Conservation (phyloP, 1,140 invertebrate species). For the Metaphire vulgaris region DNA sequence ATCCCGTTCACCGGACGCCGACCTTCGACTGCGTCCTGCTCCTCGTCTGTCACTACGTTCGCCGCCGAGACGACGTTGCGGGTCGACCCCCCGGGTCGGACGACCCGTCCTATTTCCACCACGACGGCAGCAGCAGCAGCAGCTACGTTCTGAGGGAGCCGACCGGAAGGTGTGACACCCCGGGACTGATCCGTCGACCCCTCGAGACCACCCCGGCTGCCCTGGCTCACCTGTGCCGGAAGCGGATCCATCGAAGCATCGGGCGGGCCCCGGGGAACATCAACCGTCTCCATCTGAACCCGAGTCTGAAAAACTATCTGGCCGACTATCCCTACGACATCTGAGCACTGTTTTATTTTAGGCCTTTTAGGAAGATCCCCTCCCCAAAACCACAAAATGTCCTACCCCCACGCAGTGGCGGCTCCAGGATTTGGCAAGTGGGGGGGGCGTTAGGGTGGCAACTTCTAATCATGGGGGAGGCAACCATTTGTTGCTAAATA, state of each 20-base stretch:
- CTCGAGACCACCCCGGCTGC: slow-evolving; percentile 58
- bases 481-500: too few relatives aligned
- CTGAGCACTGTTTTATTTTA: too few relatives aligned
- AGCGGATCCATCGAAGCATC: not conserved
- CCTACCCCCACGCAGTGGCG: too few relatives aligned
- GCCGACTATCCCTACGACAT: not conserved
- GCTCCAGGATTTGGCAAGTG: too few relatives aligned
- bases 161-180: slow-evolving; percentile 64
- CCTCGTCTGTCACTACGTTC: slow-evolving; percentile 68
- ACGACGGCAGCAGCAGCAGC: too few relatives aligned
- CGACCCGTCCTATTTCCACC: too few relatives aligned
- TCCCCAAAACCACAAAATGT: too few relatives aligned
- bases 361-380: too few relatives aligned
- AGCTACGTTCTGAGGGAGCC: slow-evolving; percentile 68
- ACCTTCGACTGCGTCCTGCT: slow-evolving; percentile 67
- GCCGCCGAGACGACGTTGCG: too few relatives aligned
- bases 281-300: not conserved
- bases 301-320: not conserved
- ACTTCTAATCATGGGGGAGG: too few relatives aligned
- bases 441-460: too few relatives aligned
- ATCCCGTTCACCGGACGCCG: slow-evolving; percentile 58
- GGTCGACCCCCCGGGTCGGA: not conserved
- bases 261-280: not conserved
- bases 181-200: slow-evolving; percentile 64
- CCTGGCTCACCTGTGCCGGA: not conserved